These are phyloP conservation scores for Pentamera pediparva DNA, from an alignment of 53 echinoderm and acorn worm species.

Conservation along the genomic window DNA sequence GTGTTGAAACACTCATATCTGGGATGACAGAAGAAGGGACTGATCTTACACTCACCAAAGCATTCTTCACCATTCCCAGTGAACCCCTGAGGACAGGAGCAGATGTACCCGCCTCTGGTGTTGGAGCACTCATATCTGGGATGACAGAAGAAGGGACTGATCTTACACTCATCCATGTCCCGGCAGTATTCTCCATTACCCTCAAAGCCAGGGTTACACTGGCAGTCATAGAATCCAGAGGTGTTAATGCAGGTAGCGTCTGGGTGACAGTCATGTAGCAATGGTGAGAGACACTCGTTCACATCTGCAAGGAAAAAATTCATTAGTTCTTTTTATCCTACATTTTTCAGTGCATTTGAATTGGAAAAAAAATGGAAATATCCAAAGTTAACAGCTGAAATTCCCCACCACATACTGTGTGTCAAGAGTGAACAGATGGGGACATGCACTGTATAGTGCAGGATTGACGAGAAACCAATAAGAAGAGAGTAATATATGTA, in stretches of 20 bases:
- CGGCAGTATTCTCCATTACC: constrained; percentile 9
- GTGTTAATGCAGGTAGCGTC: constrained; percentile 2
- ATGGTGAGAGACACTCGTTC: constrained; percentile 15
- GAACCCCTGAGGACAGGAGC: constrained; percentile 14
- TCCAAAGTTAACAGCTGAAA: too few relatives aligned
- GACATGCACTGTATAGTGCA: too few relatives aligned
- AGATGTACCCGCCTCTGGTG: constrained; percentile 1
- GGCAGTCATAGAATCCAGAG: background rate
- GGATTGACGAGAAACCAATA: too few relatives aligned
- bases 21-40: too few relatives aligned
- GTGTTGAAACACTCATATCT: too few relatives aligned
- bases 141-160: constrained; percentile 22
- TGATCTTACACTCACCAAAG: constrained; percentile 18
- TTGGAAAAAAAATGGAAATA: too few relatives aligned
- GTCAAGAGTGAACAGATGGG: too few relatives aligned
- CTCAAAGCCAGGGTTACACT: background rate
- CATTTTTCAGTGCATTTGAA: too few relatives aligned
- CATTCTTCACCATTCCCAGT: constrained; percentile 15
- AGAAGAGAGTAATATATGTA: too few relatives aligned
- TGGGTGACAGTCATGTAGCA: background rate
- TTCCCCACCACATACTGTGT: too few relatives aligned
- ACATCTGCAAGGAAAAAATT: too few relatives aligned
- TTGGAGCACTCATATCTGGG: constrained; percentile 8
- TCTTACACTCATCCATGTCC: background rate
- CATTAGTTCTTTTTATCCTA: too few relatives aligned